Conservation (phyloP, 2,888 invertebrate genomes). For the Nomada fucata region DNA sequence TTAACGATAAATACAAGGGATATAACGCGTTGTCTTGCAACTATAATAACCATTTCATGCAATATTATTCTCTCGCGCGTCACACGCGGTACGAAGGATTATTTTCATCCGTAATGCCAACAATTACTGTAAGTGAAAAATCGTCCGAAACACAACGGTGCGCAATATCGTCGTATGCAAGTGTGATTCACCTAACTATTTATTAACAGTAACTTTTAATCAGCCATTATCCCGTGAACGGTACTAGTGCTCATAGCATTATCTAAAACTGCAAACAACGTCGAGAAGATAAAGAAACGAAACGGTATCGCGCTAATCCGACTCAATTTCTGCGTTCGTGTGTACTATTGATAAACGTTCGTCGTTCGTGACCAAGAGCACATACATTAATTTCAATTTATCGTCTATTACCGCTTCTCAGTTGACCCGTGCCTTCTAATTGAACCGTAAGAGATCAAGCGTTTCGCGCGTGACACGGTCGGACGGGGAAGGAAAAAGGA, state of each 20-base stretch:
- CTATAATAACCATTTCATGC: background rate
- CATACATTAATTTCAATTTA: constrained; percentile 55
- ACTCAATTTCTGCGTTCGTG: constrained; percentile 9
- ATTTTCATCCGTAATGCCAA: background rate
- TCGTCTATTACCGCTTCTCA: constrained; percentile 46
- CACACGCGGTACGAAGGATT: background rate
- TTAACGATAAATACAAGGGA: background rate
- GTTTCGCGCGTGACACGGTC: constrained; percentile 2
- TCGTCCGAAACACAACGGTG: too few species aligned
- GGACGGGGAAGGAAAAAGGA: background rate
- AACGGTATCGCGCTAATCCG: constrained; percentile 20
- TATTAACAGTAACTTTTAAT: background rate
- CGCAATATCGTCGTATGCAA: background rate
- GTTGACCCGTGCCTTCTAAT: constrained; percentile 36
- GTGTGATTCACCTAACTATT: constrained; percentile 13
- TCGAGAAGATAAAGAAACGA: constrained; percentile 25
- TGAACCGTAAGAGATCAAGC: constrained; percentile 27
- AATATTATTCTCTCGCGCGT: background rate
- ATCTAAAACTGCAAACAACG: constrained; percentile 20
- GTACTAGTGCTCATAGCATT: background rate
- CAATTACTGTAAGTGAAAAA: background rate
- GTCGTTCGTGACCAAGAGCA: constrained; percentile 11
- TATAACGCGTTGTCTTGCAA: background rate
- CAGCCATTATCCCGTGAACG: constrained; percentile 1
- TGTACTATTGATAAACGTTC: constrained; percentile 6